Percentiles rank a stretch among this genome's conserved stretches.
Evolutionary conservation across 2,888 invertebrate species (phyloP).

Genomic region (Rhamnusium bicolor): DNA sequence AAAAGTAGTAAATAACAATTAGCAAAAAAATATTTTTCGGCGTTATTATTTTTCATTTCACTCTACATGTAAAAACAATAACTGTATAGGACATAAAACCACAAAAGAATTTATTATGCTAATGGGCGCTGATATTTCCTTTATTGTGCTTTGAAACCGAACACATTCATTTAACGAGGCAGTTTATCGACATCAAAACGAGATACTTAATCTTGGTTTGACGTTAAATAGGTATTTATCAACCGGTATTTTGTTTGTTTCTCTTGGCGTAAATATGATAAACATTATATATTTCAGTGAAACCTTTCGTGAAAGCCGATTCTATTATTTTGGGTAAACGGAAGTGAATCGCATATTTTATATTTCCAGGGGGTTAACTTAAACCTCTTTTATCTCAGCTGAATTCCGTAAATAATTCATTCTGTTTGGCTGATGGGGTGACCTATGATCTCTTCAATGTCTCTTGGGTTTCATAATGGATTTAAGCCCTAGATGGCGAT

Average conservation of each 20-base stretch:
- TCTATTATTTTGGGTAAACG: not conserved
- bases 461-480: constrained; percentile 6
- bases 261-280: not conserved
- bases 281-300: not conserved
- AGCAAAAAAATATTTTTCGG: no score
- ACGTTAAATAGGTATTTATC: not conserved
- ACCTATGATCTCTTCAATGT: not conserved
- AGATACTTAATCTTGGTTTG: not conserved
- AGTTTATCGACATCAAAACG: not conserved
- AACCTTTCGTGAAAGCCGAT: not conserved
- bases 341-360: constrained; percentile 1
- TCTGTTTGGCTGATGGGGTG: constrained; percentile 1
- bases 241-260: not conserved
- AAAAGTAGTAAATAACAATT: no score
- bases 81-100: no score
- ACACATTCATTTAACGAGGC: not conserved
- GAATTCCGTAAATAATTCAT: constrained; percentile 14
- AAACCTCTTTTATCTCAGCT: not conserved
- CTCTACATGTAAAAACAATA: no score
- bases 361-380: not conserved
- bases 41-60: no score
- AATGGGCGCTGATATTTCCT: no score
- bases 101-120: no score
- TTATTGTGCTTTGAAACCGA: no score
- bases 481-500: not conserved